Conservation (phyloP, 2,888 invertebrate genomes). For the Nymphalis polychloros region DNA sequence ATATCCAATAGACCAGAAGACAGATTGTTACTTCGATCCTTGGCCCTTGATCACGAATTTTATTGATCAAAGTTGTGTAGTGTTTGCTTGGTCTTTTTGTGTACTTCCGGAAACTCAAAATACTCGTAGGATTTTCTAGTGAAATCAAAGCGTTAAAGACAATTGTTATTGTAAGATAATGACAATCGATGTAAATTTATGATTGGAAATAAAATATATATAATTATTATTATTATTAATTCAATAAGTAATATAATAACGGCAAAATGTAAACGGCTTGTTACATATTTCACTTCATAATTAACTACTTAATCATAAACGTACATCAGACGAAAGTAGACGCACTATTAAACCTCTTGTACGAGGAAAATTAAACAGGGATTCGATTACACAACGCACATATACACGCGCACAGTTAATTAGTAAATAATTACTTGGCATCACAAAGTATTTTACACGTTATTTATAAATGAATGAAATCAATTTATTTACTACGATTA, state of each 20-base stretch:
- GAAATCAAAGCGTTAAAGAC: no score
- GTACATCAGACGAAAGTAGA: conserved; percentile 33
- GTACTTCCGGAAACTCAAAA: no score
- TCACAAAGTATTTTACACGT: conserved; percentile 12
- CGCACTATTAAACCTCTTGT: conserved; percentile 38
- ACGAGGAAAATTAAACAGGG: conserved; percentile 36
- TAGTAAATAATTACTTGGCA: conserved; percentile 23
- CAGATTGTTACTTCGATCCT: no score
- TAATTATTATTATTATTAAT: no score
- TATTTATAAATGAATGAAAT: background rate
- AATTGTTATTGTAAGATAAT: no score
- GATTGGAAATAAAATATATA: no score
- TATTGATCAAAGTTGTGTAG: no score
- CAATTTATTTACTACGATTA: background rate
- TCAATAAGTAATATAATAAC: no score
- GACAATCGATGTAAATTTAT: no score
- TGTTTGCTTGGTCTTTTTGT: no score
- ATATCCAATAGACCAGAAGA: background rate
- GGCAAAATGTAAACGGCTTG: conserved; percentile 23
- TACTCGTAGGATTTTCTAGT: no score
- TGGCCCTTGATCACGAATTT: no score
- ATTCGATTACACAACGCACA: conserved; percentile 29
- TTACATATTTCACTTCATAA: conserved; percentile 39
- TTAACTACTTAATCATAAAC: conserved; percentile 44
- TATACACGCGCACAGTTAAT: conserved; percentile 24